Evolutionary conservation across 2,888 invertebrate species (phyloP), one percentile per base, ranked within the genome.

Genomic region (Macaria notata): DNA sequence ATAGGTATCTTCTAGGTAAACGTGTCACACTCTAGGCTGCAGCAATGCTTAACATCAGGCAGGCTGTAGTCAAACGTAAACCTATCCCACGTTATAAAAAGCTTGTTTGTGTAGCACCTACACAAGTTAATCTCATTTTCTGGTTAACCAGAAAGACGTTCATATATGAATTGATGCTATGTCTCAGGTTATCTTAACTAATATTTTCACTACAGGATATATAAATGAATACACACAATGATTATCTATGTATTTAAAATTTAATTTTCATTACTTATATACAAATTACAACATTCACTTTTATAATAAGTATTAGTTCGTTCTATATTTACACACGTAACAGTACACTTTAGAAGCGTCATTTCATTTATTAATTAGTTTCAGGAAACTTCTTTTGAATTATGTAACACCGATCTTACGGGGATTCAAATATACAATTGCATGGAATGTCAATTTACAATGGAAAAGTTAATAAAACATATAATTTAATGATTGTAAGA

Each of bases 211-310:
- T 4, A 7, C 7, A 36, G 4, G 7, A 36, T 6, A 36, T 36
- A 36, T 6, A 36, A 7, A 36, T 6, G 4, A 36, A 76, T 78
- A 84, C 84, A 69, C 86, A 85, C 84, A 77, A 79, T 83, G 63
- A 68, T 84, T 89, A 89, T 91, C 89, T 91, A 90, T 90, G 89
- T 91, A 91, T 91, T 89, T 91, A 89, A 91, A 91, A 90, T 91
- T 90, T 90, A 90, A 89, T 90, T 89, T 88, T 88, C 86, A 81
- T 89, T 90, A 91, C 90, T 88, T 91, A 91, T 91, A 91, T 91
- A 91, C 90, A 91, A 88, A 90, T 90, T 88, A 91, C 90, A 91
- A 91, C 90, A 91, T 91, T 91, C 78, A 91, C 89, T 91, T 90
- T 88, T 86, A 88, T 87, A 87, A 80, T 89, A 88, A 83, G 81